Evolutionary conservation across 2,113 vertebrate species (phyloP).

Genomic region (Daubentonia madagascariensis): DNA sequence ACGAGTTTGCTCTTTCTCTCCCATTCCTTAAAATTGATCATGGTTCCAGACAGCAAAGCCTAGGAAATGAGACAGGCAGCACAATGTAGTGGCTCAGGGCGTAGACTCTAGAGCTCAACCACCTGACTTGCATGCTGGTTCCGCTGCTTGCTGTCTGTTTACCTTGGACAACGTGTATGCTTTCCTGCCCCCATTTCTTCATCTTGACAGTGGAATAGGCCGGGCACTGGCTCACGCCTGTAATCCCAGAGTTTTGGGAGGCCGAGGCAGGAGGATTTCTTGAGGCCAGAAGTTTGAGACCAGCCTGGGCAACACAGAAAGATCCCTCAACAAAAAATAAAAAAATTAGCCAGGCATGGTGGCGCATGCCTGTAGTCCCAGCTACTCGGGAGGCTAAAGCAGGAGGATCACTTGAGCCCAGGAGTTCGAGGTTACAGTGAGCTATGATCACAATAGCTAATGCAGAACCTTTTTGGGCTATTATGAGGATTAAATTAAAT

Average conservation of each 20-base stretch:
- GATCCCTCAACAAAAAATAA: too few relatives aligned
- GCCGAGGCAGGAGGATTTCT: too few relatives aligned
- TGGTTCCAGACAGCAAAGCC: neutral
- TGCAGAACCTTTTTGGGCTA: neutral
- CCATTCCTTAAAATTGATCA: neutral
- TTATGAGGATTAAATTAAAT: neutral
- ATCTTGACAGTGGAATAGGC: neutral
- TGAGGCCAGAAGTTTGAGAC: too few relatives aligned
- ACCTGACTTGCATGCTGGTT: neutral
- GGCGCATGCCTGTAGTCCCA: too few relatives aligned
- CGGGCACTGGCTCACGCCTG: too few relatives aligned
- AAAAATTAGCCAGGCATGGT: too few relatives aligned
- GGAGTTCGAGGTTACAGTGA: too few relatives aligned
- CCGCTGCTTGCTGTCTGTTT: neutral
- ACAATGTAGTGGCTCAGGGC: rapidly evolving
- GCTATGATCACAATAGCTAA: too few relatives aligned
- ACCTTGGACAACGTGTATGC: neutral
- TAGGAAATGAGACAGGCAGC: neutral
- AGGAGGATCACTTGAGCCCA: too few relatives aligned
- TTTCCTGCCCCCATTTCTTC: neutral
- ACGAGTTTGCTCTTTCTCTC: neutral
- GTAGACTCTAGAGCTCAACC: neutral
- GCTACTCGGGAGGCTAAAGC: too few relatives aligned
- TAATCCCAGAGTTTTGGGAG: too few relatives aligned
- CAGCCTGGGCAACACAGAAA: too few relatives aligned